Conservation (phyloP, 2,888 invertebrate genomes). For the Eilema caniola region DNA sequence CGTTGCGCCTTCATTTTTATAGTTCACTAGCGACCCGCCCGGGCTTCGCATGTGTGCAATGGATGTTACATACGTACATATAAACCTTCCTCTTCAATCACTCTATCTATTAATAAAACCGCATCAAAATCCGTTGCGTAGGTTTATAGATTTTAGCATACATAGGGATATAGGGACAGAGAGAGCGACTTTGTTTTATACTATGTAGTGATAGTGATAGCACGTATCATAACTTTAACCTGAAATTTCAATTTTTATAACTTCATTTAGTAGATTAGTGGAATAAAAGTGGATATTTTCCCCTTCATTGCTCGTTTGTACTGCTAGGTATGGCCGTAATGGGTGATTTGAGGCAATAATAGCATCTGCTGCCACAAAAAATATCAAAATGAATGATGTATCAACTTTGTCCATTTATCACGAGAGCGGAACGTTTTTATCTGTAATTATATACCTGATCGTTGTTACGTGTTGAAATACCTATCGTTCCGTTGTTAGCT, state of each 20-base stretch:
- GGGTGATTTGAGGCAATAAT: constrained; percentile 12
- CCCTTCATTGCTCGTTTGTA: not conserved
- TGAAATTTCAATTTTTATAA: not conserved
- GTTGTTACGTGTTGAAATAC: constrained; percentile 36
- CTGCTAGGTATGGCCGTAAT: not conserved
- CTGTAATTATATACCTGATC: constrained; percentile 33
- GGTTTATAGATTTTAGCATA: too few species aligned
- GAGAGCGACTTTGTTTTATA: too few species aligned
- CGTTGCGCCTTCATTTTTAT: too few species aligned
- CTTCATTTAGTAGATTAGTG: not conserved
- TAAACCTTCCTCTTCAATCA: too few species aligned
- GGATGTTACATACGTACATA: too few species aligned
- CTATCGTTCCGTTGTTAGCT: constrained; percentile 44
- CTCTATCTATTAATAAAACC: too few species aligned
- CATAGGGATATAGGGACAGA: too few species aligned
- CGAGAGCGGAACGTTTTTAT: constrained; percentile 34
- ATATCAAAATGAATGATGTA: constrained; percentile 34
- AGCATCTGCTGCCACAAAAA: constrained; percentile 42
- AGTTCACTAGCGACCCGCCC: too few species aligned
- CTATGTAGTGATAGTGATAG: too few species aligned
- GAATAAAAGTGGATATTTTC: not conserved
- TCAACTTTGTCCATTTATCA: constrained; percentile 39
- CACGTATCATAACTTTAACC: too few species aligned
- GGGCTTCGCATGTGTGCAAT: too few species aligned
- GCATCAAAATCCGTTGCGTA: too few species aligned